Conservation (phyloP, 2,113 vertebrate species). For the Tupaia tana region DNA sequence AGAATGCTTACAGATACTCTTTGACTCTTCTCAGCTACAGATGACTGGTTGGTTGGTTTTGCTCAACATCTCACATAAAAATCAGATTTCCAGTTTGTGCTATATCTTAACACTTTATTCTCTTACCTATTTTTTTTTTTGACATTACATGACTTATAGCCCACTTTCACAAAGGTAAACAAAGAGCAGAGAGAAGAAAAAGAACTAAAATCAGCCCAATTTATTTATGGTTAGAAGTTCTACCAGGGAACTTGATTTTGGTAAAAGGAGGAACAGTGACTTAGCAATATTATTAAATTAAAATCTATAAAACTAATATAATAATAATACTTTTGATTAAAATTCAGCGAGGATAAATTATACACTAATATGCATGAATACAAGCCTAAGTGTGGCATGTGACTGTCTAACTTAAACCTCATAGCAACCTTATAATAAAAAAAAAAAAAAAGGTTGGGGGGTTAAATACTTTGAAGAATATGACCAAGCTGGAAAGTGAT, state of each 20-base stretch:
- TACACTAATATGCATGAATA: neutral
- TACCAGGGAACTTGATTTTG: neutral
- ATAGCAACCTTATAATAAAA: neutral
- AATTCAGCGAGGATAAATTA: neutral
- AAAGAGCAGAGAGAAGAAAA: neutral
- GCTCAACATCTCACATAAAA: neutral
- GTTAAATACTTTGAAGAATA: neutral
- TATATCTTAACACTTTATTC: neutral
- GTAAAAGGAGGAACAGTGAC: neutral
- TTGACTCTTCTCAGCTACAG: neutral
- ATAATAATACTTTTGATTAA: neutral
- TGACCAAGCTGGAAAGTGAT: neutral
- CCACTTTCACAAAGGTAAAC: neutral
- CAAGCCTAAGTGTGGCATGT: neutral
- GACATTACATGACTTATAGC: constrained; percentile 18
- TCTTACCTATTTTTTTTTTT: neutral
- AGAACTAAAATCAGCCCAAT: neutral
- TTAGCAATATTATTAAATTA: neutral
- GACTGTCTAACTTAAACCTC: neutral
- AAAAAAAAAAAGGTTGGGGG: neutral
- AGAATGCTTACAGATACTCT: neutral
- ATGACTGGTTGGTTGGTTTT: neutral
- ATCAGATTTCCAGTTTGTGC: neutral
- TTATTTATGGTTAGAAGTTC: neutral
- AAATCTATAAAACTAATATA: constrained; percentile 18